These are phyloP conservation scores for Botrylloides violaceus DNA, from an alignment of 23 tunicate species.

Conservation along the genomic window DNA sequence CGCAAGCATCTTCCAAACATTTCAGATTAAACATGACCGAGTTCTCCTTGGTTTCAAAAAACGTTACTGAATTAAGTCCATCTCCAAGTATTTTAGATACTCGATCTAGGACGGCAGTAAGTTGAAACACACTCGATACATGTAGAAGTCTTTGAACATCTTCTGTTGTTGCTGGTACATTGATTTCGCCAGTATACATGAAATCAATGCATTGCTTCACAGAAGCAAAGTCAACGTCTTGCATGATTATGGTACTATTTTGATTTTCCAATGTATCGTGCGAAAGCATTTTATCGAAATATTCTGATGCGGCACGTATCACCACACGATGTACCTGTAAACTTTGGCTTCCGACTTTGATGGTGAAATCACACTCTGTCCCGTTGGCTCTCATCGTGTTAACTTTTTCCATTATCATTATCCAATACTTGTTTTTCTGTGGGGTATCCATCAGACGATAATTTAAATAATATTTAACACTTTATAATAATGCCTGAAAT, in stretches of 20 bases:
- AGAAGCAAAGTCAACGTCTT: constrained; percentile 17
- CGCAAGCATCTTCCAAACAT: neutral
- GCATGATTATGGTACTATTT: constrained; percentile 6
- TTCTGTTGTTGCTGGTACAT: neutral
- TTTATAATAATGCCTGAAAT: no score
- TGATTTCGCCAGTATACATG: constrained; percentile 28
- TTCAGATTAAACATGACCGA: neutral
- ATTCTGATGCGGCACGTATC: constrained; percentile 21
- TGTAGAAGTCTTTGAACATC: constrained; percentile 17
- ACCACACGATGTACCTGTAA: constrained; percentile 19
- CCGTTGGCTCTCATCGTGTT: neutral
- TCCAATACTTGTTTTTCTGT: neutral
- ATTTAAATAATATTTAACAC: no score
- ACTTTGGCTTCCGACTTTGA: constrained; percentile 5
- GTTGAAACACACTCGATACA: constrained; percentile 11
- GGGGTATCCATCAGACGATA: no score
- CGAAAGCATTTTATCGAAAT: constrained; percentile 30
- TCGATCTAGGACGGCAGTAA: neutral
- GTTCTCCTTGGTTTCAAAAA: neutral
- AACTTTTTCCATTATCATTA: neutral
- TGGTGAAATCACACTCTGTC: constrained; percentile 25
- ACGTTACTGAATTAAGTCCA: neutral
- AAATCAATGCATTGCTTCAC: constrained; percentile 13
- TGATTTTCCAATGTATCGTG: constrained; percentile 24
- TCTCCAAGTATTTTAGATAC: neutral